Base-by-base conservation (phyloP, 1,140 invertebrate genomes). In the Nymphalis io region DNA sequence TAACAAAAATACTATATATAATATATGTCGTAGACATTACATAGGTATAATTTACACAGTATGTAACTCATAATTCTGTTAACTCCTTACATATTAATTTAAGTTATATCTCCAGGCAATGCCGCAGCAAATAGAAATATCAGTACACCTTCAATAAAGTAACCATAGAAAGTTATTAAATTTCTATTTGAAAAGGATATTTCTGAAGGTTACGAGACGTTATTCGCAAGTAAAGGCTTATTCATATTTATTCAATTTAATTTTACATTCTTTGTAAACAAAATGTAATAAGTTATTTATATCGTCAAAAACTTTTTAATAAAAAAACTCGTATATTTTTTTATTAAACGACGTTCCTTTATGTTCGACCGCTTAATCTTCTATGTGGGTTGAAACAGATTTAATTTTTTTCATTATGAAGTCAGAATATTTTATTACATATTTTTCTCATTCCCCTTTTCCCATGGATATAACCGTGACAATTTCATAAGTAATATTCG, bases 341-440 rank as follows among this genome's bases (percentile, higher is more conserved):
- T 60, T 20, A 60, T 60, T 60, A 60, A 60, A 44, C 38, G 42
- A 60, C 59, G 42, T 60, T 18, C 27, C 39, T 60, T 39, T 59
- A 39, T 39, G 42, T 42, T 60, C 27, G 13, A 44, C 23, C 33
- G 57, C 57, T 40, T 59, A 39, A 59, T 59, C 59, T 60, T 11
- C 39, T 44, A 13, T 40, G 20, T 60, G 16, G 18, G 42, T 42
- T 42, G 18, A 18, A 60, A 44, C 16, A 60, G 59, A 60, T 40
- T 42, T 60, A 11, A 60, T 16, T 60, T 60, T 59, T 40, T 38
- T 59, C 18, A 59, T 59, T 59, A 59, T 59, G 58, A 59, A 59
- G n/a, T 59, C 58, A 13, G 59, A 23, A 39, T 39, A 44, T 60
- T 60, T 60, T 60, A 60, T 60, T 60, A 60, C 38, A 60, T 13